Base-by-base conservation (phyloP, 2,113 vertebrate genomes). In the Heliornis fulica region DNA sequence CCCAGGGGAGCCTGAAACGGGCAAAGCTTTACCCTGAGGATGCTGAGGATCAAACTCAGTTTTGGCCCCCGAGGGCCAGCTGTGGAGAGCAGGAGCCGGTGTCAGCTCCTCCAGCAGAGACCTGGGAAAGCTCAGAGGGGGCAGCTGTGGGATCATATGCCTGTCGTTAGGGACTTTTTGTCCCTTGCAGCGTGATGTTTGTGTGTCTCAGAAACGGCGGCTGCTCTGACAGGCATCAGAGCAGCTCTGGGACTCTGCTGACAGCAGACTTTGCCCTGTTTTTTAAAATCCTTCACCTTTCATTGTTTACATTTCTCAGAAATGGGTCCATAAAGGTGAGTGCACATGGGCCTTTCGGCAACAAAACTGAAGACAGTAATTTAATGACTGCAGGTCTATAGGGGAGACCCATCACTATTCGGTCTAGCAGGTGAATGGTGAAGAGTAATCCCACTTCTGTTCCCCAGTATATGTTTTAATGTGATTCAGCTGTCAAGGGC, bases 261-360 rank as follows among this genome's bases (percentile, higher is more conserved):
- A n/a, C n/a, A n/a, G n/a, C n/a, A 91, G 66, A 68, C 40, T 93
- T 92, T 64, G 65, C 19, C 57, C 56, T 54, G 8, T 1, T 74
- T 90, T 89, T 75, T 74, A 23, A 90, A 87, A 84, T 85, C 65
- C 34, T 8, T 87, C 72, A 63, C 29, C 21, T 51, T 60, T 69
- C 15, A 41, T 43, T 91, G 43, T 70, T 93, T 75, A 53, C 4
- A 3, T 78, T 72, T 60, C n/a, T 46, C 61, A 57, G 50, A 81
- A 87, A 53, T 28, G 45, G 1, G 8, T 21, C 50, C 34, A 46
- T 53, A 57, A 89, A 84, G 14, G 32, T 2, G 4, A 29, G 26
- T 80, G 54, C 71, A 83, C 26, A 20, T 2, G 25, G 15, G 45
- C 54, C 60, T 15, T 81, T 60, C 11, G 25, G 77, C 45, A 45